A percentile compares a stretch with the other conserved stretches of the same genome.
These are phyloP conservation scores for Julus scandinavius DNA, from an alignment of 2,888 invertebrate genomes.

Conservation along the genomic window DNA sequence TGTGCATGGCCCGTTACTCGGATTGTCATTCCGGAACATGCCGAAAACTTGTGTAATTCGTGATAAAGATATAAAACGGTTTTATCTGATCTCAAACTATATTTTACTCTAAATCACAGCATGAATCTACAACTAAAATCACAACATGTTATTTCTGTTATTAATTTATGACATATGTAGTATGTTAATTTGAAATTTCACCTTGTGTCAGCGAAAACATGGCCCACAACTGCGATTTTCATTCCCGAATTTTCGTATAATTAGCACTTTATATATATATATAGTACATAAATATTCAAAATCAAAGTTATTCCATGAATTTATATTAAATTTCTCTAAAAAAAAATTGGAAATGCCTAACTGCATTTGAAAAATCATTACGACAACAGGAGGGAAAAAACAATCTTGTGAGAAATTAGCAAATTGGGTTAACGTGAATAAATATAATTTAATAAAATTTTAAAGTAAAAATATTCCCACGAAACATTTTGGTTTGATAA, in stretches of 20 bases:
- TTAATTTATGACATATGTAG: not conserved
- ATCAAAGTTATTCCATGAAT: no score
- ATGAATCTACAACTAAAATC: no score
- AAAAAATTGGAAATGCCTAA: not conserved
- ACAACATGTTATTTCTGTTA: no score
- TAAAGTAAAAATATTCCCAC: constrained; percentile 15
- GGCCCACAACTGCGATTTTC: not conserved
- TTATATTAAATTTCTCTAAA: no score
- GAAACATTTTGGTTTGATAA: not conserved
- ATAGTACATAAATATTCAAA: no score
- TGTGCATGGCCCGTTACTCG: no score
- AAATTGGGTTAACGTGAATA: not conserved
- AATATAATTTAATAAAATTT: constrained; percentile 1
- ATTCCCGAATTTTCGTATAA: not conserved
- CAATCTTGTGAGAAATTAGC: not conserved
- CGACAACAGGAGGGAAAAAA: no score
- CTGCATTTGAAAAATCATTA: not conserved
- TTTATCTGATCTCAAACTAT: not conserved
- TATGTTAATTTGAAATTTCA: not conserved
- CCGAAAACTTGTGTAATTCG: not conserved
- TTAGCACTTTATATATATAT: no score
- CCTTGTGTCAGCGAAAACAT: constrained; percentile 20
- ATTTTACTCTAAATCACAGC: not conserved
- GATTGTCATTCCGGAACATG: no score
- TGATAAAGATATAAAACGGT: not conserved